Conservation (phyloP, 1,140 invertebrate genomes). For the Delia radicum region DNA sequence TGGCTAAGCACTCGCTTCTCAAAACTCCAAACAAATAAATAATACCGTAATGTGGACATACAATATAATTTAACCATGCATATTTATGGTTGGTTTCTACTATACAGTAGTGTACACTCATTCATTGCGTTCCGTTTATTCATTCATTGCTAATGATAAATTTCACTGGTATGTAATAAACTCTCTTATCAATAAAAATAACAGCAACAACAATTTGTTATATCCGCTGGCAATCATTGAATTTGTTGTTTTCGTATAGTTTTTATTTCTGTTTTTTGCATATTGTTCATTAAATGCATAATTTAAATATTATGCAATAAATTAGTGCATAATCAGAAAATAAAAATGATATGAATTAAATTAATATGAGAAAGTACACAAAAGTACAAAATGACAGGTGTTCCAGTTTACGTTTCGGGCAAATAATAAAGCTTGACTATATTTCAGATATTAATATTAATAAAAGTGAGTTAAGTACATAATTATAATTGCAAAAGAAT, state of each 20-base stretch:
- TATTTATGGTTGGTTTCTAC: background rate
- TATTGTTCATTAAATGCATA: background rate
- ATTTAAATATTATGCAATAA: slow-evolving; percentile 15
- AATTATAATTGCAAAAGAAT: no score
- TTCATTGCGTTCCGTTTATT: background rate
- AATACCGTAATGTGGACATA: background rate
- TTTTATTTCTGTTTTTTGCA: background rate
- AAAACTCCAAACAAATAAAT: background rate
- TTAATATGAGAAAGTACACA: background rate
- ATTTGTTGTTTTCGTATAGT: background rate
- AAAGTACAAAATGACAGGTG: background rate
- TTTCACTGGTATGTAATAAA: slow-evolving; percentile 18
- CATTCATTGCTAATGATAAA: slow-evolving; percentile 8
- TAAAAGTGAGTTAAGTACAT: no score
- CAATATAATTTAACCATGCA: background rate
- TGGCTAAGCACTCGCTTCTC: no score
- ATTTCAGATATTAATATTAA: no score
- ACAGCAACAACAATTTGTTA: slow-evolving; percentile 5
- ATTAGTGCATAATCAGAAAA: slow-evolving; percentile 18
- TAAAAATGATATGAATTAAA: slow-evolving; percentile 8
- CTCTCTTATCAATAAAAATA: slow-evolving; percentile 21
- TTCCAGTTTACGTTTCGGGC: no score
- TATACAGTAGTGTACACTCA: background rate
- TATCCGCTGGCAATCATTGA: background rate
- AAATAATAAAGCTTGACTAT: no score